Percentiles rank a stretch among this genome's conserved stretches.
Evolutionary conservation across 2,797 vertebrate species (phyloP).

Genomic region (Tinamus major): DNA sequence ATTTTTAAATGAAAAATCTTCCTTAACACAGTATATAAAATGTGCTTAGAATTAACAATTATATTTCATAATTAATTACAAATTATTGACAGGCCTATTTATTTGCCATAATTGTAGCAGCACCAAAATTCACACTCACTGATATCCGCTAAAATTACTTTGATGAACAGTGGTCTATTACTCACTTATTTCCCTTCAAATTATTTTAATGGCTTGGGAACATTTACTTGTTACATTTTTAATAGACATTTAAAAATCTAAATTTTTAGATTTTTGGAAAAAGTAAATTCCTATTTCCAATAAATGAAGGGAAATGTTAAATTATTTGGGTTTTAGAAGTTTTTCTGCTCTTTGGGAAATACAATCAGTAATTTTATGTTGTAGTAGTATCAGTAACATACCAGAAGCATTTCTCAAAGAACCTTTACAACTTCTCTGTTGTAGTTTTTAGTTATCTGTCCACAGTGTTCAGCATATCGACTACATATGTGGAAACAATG

Average conservation of each 20-base stretch:
- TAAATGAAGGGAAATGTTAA: not conserved
- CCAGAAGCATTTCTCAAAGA: not conserved
- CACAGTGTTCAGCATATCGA: not conserved
- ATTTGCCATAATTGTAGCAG: conserved; percentile 4
- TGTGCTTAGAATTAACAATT: not conserved
- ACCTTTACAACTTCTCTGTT: not conserved
- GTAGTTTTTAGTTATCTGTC: not conserved
- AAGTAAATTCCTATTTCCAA: not conserved
- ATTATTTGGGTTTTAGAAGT: not conserved
- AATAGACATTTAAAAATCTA: not conserved
- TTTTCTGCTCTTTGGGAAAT: not conserved
- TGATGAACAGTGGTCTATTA: not conserved
- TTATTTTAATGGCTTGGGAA: not conserved
- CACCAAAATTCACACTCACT: not conserved
- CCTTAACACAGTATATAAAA: not conserved
- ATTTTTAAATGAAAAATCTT: not conserved
- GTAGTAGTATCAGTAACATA: not conserved
- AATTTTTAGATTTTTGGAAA: not conserved
- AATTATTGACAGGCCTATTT: not conserved
- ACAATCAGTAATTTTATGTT: not conserved
- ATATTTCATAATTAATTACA: not conserved
- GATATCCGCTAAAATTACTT: not conserved
- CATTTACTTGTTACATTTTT: not conserved
- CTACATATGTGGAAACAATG: not conserved
- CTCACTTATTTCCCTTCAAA: not conserved